Evolutionary conservation across 2,113 vertebrate species (phyloP).

Genomic region (Psephotus haematonotus): DNA sequence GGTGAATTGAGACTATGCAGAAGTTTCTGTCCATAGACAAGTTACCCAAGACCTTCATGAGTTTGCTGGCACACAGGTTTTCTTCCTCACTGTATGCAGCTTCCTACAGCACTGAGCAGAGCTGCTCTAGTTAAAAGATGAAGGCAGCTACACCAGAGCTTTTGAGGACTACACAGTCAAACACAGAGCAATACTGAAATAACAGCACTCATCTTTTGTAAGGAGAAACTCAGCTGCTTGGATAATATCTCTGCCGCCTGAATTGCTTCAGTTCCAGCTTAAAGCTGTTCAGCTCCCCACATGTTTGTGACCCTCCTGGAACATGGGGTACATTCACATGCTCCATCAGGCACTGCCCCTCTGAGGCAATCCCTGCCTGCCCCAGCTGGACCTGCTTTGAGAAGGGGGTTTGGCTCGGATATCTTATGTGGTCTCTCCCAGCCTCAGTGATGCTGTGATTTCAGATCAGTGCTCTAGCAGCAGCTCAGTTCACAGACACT

Average conservation of each 20-base stretch:
- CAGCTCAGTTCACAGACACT: neutral
- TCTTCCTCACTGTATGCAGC: neutral
- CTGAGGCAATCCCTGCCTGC: neutral
- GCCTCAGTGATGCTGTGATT: neutral
- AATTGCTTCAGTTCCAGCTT: neutral
- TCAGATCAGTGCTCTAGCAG: rapidly evolving
- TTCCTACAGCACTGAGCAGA: neutral
- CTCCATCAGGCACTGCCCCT: neutral
- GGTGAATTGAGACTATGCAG: neutral
- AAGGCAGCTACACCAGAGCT: neutral
- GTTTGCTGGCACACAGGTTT: neutral
- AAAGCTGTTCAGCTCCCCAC: neutral
- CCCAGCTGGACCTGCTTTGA: neutral
- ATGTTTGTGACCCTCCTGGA: neutral
- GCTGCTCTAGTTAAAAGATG: neutral
- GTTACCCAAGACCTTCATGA: neutral
- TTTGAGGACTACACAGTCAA: neutral
- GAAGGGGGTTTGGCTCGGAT: neutral
- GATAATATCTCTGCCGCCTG: neutral
- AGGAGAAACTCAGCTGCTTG: neutral
- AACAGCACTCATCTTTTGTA: rapidly evolving
- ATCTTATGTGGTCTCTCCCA: neutral
- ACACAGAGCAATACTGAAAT: rapidly evolving
- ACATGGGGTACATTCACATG: neutral
- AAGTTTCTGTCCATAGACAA: neutral